Evolutionary conservation across 2,797 vertebrate genomes (phyloP).

Genomic region (Anas bernieri): DNA sequence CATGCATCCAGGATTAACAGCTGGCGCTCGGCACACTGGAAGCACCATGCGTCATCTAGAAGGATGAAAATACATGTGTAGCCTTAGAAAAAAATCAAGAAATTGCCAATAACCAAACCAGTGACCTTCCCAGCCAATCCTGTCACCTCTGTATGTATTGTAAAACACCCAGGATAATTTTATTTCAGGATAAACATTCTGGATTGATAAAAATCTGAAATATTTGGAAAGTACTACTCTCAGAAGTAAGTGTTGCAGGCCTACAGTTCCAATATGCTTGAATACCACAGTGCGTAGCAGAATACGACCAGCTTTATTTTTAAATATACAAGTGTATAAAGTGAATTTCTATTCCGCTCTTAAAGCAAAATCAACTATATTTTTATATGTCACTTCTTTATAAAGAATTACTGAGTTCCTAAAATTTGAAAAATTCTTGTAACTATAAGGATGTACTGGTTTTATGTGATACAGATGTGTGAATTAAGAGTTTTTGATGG

Average conservation of each 20-base stretch:
- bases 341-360: not conserved
- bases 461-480: not conserved
- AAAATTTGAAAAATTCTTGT: not conserved
- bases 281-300: not conserved
- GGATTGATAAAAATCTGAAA: not conserved
- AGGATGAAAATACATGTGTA: not conserved
- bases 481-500: not conserved
- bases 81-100: not conserved
- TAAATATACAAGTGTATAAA: not conserved
- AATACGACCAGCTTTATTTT: not conserved
- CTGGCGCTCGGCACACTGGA: not conserved
- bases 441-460: not conserved
- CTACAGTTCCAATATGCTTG: not conserved
- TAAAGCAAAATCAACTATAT: not conserved
- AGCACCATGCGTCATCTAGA: not conserved
- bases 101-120: not conserved
- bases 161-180: not conserved
- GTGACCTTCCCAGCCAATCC: not conserved
- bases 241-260: not conserved
- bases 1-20: accelerated
- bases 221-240: not conserved
- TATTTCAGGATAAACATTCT: not conserved
- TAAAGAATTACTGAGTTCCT: not conserved
- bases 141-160: not conserved
- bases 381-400: not conserved